Base-by-base conservation (phyloP, 2,888 invertebrate genomes). In the Eilema sororculum region DNA sequence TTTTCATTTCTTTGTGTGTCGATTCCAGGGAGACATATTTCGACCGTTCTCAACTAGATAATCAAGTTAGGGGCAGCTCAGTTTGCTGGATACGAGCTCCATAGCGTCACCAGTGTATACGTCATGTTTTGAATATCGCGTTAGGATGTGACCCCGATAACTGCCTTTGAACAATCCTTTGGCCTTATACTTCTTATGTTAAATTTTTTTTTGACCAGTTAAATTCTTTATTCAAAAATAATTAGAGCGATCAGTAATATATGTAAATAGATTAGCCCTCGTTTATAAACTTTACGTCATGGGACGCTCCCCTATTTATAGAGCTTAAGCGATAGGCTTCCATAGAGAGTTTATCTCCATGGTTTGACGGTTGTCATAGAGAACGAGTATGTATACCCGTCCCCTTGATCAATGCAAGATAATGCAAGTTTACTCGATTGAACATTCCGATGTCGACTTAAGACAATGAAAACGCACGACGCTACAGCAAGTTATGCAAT, bases 31-130 rank as follows among this genome's bases (percentile, higher is more conserved):
- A 25, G 22, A 24, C 16, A 22, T 67, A 82, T 65, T 37, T 78
- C 77, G 61, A 56, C 46, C 77, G 63, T 63, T 72, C 73, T 75
- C 75, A 75, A 74, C 78, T 78, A 85, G 79, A 80, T 91, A 93
- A 93, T 91, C 87, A 82, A 86, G 87, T 93, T 91, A 92, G 82
- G 72, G 79, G 83, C 84, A 87, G 87, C 87, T 87, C 84, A 86
- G 86, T 85, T 87, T 87, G 86, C 84, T 86, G 89, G 88, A 87
- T 89, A 87, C 80, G 86, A 87, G 86, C 86, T 89, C 86, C 89
- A 85, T 85, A 83, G 77, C 80, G 78, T 79, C 79, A 77, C 75
- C 68, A 73, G 65, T 80, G 81, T 81, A 82, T 81, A 85, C 82
- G 78, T 86, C 86, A 87, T 86, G 80, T 88, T 84, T 79, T 78